These are phyloP conservation scores for Albula goreensis DNA, from an alignment of 2,113 vertebrate species.

Conservation along the genomic window DNA sequence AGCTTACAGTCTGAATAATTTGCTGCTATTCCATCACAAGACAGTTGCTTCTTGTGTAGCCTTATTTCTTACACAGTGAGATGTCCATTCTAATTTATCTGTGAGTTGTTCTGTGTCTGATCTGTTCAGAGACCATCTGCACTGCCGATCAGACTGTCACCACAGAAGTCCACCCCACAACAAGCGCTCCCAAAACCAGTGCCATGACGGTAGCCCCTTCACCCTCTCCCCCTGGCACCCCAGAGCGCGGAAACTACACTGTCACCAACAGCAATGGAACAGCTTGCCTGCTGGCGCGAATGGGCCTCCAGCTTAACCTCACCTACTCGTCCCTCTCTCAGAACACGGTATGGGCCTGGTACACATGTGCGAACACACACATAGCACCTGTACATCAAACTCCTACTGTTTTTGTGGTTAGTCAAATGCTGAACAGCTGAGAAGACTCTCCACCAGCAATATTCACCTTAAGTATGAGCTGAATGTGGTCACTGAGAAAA, in stretches of 20 bases:
- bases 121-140: slow-evolving; percentile 77
- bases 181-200: slow-evolving; percentile 37
- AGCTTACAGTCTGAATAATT: too few relatives aligned
- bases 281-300: slow-evolving; percentile 77
- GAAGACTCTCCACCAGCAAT: background rate
- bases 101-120: background rate
- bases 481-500: background rate
- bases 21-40: too few relatives aligned
- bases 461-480: background rate
- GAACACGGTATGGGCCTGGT: slow-evolving; percentile 67
- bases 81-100: too few relatives aligned
- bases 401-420: background rate
- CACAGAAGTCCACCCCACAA: slow-evolving; percentile 43
- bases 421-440: background rate
- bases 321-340: slow-evolving; percentile 62
- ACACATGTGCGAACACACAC: slow-evolving; percentile 18
- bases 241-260: slow-evolving; percentile 67
- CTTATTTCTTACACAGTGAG: too few relatives aligned
- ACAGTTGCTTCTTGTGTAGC: too few relatives aligned
- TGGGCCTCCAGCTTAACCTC: slow-evolving; percentile 87
- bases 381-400: background rate
- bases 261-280: slow-evolving; percentile 71
- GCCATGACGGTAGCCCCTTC: slow-evolving; percentile 43
- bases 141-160: slow-evolving; percentile 65
- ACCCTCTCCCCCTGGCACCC: slow-evolving; percentile 56